Conservation (phyloP, 2,113 vertebrate genomes). For the Lepus timidus region DNA sequence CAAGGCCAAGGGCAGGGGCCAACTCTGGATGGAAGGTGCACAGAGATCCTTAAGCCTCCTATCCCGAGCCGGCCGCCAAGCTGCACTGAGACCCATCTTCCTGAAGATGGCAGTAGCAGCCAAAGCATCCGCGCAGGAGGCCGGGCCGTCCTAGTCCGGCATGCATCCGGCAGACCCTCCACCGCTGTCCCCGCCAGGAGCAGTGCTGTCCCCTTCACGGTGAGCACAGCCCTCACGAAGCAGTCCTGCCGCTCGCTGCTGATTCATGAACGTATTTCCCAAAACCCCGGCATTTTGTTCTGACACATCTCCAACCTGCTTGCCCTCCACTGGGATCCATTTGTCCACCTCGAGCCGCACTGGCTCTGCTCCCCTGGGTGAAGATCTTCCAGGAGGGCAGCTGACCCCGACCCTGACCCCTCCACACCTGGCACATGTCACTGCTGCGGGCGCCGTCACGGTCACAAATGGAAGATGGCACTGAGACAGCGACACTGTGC, state of each 20-base stretch:
- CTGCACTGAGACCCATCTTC: not conserved
- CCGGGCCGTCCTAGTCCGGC: no score
- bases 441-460: no score
- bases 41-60: not conserved
- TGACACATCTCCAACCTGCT: not conserved
- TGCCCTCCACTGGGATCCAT: not conserved
- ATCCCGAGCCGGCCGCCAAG: accelerated
- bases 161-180: no score
- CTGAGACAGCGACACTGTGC: accelerated
- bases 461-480: no score
- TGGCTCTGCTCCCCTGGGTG: not conserved
- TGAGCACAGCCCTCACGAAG: not conserved
- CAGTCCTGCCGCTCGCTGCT: no score
- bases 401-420: not conserved
- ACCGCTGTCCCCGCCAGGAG: no score
- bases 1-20: no score
- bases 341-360: not conserved
- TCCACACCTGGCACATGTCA: no score
- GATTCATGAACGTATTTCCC: not conserved
- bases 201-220: not conserved
- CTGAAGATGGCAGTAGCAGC: constrained; percentile 86
- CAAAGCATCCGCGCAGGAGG: constrained; percentile 15
- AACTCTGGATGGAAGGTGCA: not conserved
- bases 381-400: no score
- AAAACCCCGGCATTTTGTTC: not conserved